These are phyloP conservation scores for silkworm (Bombyx mori) DNA, from an alignment of 1,140 invertebrate species.

Conservation along the genomic window DNA sequence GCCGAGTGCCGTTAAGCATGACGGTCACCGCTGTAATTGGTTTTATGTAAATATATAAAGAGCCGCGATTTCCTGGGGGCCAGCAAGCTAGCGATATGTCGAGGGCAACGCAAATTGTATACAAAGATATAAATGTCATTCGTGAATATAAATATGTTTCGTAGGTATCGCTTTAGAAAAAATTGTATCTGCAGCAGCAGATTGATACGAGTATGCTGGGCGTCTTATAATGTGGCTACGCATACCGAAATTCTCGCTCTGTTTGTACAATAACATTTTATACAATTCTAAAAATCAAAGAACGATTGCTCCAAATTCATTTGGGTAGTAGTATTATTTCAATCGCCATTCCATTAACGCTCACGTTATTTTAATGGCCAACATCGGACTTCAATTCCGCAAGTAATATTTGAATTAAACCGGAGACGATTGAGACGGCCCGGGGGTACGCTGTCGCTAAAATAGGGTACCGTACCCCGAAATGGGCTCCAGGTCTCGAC, in stretches of 20 bases:
- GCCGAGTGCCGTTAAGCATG: conserved; percentile 11
- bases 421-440: conserved; percentile 39
- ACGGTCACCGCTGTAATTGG: conserved; percentile 35
- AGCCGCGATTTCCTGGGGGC: conserved; percentile 16
- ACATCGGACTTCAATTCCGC: conserved; percentile 43
- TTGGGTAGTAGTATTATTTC: too few species aligned
- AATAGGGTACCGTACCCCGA: conserved; percentile 49
- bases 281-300: too few species aligned
- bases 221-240: too few species aligned
- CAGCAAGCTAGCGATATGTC: neutral
- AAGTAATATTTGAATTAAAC: conserved; percentile 63
- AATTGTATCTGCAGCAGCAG: neutral
- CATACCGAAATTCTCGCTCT: too few species aligned
- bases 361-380: conserved; percentile 13
- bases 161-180: too few species aligned
- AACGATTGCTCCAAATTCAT: too few species aligned
- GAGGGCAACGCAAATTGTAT: neutral
- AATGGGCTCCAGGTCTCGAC: conserved; percentile 44
- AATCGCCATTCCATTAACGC: too few species aligned
- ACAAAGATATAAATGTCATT: too few species aligned
- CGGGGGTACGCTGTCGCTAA: conserved; percentile 40
- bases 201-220: neutral
- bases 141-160: too few species aligned
- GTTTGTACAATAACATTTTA: too few species aligned
- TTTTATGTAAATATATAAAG: conserved; percentile 50